Base-by-base conservation (phyloP, 2,888 invertebrate genomes). In the Falcaria lacertinaria region DNA sequence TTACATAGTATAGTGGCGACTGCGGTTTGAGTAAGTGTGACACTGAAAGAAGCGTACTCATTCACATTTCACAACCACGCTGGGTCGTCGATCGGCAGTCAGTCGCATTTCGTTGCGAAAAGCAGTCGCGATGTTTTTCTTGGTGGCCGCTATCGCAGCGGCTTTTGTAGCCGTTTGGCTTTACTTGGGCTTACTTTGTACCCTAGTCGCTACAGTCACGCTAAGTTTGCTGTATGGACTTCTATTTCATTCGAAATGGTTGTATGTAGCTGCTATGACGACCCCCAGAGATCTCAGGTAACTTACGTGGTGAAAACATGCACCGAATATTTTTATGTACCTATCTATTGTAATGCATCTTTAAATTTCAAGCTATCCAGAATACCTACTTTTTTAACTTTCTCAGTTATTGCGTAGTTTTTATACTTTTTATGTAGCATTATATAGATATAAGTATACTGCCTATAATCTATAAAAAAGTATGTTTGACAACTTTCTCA, bases 201-300 rank as follows among this genome's bases (percentile, higher is more conserved):
- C 94, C 43, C 60, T 94, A 19, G 91, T 92, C 57, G 85, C 94
- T 43, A 72, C 91, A 44, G 69, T 94, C 49, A 90, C 92, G 39
- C 90, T 93, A 43, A 54, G 91, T 50, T 85, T 92, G 46, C 90
- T 93, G 17, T 93, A 94, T 65, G 76, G 93, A 44, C 77, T 92
- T 43, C 89, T 94, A 35, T 93, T 93, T 41, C 94, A 95, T 52
- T 91, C 92, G 74, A 90, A 91, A 69, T 96, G 95, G 94, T 91
- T 93, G 64, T 95, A 94, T 68, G 91, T 96, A 44, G 94, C 94
- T n/a, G 58, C 92, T 32, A 91, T 82, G 67, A 97, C 96, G 0
- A 80, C 91, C 1, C 94, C 93, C 4, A 91, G 97, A 51, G 96
- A 97, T 83, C 41, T 93, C 40, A 91, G 86, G 95, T 95, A 87